Evolutionary conservation across 2,888 invertebrate genomes (phyloP).

Genomic region (Lepidonotus clava): DNA sequence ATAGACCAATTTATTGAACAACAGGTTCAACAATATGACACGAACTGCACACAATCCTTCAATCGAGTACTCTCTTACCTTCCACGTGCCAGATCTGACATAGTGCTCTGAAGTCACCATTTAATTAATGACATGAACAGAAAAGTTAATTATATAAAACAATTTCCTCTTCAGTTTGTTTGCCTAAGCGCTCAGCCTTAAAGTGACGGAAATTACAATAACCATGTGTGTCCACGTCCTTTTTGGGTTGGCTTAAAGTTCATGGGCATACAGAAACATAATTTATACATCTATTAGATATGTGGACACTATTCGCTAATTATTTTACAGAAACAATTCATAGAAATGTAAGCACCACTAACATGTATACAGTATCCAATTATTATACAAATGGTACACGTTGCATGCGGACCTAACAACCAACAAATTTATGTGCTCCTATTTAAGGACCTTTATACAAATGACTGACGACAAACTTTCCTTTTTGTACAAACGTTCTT

Average conservation of each 20-base stretch:
- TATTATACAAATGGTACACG: neutral
- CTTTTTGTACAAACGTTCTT: too few species aligned
- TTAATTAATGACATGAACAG: neutral
- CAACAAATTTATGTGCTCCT: neutral
- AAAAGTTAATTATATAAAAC: neutral
- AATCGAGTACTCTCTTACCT: neutral
- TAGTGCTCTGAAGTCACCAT: neutral
- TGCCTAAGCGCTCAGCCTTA: too few species aligned
- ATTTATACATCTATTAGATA: neutral
- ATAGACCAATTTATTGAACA: constrained; percentile 54
- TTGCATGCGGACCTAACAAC: neutral
- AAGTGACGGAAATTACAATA: neutral
- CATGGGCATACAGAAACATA: neutral
- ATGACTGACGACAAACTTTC: neutral
- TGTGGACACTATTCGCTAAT: neutral
- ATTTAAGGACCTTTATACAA: too few species aligned
- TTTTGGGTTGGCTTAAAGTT: neutral
- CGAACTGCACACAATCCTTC: constrained; percentile 25
- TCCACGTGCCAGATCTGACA: neutral
- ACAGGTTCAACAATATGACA: constrained; percentile 44
- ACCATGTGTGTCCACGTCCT: neutral
- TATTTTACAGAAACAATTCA: neutral
- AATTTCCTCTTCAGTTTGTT: too few species aligned
- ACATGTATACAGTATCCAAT: constrained; percentile 3
- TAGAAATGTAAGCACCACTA: constrained; percentile 23